Percentiles rank a stretch among this genome's conserved stretches.
Conservation (phyloP, 1,140 invertebrate genomes). For the Drosophila lacertosa region DNA sequence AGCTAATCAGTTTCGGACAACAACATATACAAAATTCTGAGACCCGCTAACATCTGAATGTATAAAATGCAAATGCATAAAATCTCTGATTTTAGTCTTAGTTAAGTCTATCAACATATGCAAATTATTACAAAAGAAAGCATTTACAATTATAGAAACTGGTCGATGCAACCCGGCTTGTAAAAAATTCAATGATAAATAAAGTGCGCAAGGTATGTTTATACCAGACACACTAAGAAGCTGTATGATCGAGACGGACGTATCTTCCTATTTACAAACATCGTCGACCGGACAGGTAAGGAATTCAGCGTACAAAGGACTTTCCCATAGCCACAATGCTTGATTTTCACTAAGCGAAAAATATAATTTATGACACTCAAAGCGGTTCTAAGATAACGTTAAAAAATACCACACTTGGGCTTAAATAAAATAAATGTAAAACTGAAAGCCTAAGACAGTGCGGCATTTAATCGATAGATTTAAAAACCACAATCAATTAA, state of each 20-base stretch:
- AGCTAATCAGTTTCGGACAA: no score
- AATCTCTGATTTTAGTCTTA: no score
- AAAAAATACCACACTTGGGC: background rate
- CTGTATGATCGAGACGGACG: conserved; percentile 93
- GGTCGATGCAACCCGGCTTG: conserved; percentile 19
- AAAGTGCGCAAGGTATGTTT: conserved; percentile 87
- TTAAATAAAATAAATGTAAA: background rate
- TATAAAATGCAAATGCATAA: no score
- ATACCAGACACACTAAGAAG: conserved; percentile 91
- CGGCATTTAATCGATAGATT: no score
- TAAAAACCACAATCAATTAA: no score
- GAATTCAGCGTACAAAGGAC: conserved; percentile 18
- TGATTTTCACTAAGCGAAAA: background rate
- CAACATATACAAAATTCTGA: no score
- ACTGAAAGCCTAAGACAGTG: background rate
- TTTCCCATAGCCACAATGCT: background rate
- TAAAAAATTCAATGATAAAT: conserved; percentile 53
- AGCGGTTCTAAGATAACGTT: background rate
- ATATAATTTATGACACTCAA: background rate
- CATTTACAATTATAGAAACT: background rate
- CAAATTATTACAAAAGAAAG: background rate
- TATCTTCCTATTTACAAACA: conserved; percentile 91
- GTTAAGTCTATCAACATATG: background rate
- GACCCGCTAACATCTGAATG: no score
- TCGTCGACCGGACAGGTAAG: conserved; percentile 92